phyloP scores from a whole-genome alignment of 2,797 vertebrate species.

The Cryptoblepharus egeriae region DNA sequence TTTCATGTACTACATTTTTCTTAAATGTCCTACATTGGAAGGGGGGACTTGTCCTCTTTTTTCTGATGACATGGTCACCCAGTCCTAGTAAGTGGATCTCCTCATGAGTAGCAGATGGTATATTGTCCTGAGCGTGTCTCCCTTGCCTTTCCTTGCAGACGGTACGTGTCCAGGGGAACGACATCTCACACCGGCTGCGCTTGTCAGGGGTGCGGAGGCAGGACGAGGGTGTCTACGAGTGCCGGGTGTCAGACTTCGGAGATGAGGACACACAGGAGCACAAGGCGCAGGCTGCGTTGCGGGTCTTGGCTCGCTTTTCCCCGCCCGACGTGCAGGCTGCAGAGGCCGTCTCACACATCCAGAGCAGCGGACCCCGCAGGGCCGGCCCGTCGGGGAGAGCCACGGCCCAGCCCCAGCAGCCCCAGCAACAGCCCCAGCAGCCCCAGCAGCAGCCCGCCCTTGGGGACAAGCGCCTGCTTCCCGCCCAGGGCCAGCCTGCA shows the following conservation, averaged over 20 bases:
- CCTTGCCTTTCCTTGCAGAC: conserved; percentile 82
- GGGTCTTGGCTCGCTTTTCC: conserved; percentile 80
- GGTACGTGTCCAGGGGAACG: conserved; percentile 92
- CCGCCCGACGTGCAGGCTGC: conserved; percentile 88
- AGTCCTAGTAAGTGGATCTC: no score
- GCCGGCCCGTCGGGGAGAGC: conserved; percentile 74
- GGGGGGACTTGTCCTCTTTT: no score
- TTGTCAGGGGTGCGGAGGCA: conserved; percentile 88
- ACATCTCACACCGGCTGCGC: conserved; percentile 92
- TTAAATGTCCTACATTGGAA: no score
- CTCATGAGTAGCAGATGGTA: no score
- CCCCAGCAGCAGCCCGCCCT: no score
- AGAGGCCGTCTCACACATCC: conserved; percentile 92
- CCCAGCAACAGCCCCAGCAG: no score
- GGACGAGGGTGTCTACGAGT: conserved; percentile 92
- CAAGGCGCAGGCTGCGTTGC: conserved; percentile 86
- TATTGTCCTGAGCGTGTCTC: no score
- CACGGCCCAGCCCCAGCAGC: conserved; percentile 74
- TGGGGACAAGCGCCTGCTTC: conserved; percentile 72
- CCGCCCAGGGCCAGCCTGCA: conserved; percentile 33
- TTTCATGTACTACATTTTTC: no score
- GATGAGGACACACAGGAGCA: conserved; percentile 90
- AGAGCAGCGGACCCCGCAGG: conserved; percentile 85
- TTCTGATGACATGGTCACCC: no score
- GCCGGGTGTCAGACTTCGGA: conserved; percentile 91